Conservation (phyloP, 2,113 vertebrate genomes). For the Entomyzon cyanotis region DNA sequence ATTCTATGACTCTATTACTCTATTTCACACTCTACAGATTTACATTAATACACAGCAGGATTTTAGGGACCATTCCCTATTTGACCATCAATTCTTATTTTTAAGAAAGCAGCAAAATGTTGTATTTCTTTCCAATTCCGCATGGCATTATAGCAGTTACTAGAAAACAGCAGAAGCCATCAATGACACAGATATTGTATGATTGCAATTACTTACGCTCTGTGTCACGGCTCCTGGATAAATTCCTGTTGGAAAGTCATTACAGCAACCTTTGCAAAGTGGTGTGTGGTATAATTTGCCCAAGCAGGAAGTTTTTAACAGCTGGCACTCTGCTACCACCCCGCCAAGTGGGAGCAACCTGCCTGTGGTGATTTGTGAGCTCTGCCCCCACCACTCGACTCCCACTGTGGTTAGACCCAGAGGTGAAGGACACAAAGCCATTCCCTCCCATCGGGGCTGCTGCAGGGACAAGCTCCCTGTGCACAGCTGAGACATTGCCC, state of each 20-base stretch:
- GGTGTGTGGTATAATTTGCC: not conserved
- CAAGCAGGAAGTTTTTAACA: not conserved
- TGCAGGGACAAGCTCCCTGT: not conserved
- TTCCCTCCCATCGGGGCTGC: not conserved
- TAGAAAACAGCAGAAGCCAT: not conserved
- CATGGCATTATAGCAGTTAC: not conserved
- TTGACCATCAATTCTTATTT: not conserved
- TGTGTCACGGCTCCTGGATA: not conserved
- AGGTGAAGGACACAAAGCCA: not conserved
- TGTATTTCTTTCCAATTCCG: not conserved
- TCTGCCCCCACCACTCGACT: not conserved
- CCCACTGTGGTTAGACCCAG: not conserved
- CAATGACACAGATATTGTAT: not conserved
- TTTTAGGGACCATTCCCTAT: not conserved
- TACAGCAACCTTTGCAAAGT: not conserved
- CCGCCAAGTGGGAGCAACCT: not conserved
- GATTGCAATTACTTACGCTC: constrained; percentile 1
- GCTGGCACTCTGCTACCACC: not conserved
- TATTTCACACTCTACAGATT: not conserved
- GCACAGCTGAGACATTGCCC: not conserved
- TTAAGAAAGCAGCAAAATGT: not conserved
- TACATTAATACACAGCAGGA: not conserved
- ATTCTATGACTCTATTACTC: not conserved
- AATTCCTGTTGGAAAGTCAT: constrained; percentile 24
- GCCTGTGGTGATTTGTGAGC: not conserved